Base-by-base conservation (phyloP, 2,797 vertebrate genomes). In the Silurus lanzhouensis region DNA sequence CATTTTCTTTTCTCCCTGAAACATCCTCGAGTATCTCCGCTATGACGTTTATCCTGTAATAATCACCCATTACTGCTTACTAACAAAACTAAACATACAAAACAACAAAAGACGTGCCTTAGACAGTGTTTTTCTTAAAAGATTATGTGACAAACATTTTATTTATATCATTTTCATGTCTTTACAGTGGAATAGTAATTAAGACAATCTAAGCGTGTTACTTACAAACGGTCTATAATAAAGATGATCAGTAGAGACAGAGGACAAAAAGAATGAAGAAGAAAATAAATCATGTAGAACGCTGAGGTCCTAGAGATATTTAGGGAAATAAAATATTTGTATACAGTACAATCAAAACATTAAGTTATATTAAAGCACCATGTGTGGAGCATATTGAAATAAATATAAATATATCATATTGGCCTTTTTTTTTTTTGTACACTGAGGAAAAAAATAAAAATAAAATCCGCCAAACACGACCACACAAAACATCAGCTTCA, bases 291-390 rank as follows among this genome's bases (percentile, higher is more conserved):
- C 78, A 67, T 46, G 38, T 38, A 4, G 55, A 57, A 57, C 55
- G 31, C 38, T 31, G 48, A 83, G 17, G 67, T 83, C 80, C 75
- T 79, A 86, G 25, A 85, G 38, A 38, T 83, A 81, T 76, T n/a
- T n/a, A 48, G 22, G 61, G 38, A 9, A 3, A 31, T 17, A 72
- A 85, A 87, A 84, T 81, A 87, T 86, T 66, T 87, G 52, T 87
- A 64, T 88, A 88, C 86, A 89, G 87, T 86, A 88, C 87, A 80
- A 85, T 89, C 67, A 82, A 81, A 94, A 93, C 94, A 95, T 94
- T 88, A 94, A 94, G 94, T 95, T 95, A 95, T 93, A 93, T 93
- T 92, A 93, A 95, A 96, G 95, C 95, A 96, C 95, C 95, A 93
- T 95, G 94, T 95, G 92, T 92, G 93, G 92, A 94, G 89, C 75